Conservation (phyloP, 2,113 vertebrate species). For the Pteruthius melanotis region DNA sequence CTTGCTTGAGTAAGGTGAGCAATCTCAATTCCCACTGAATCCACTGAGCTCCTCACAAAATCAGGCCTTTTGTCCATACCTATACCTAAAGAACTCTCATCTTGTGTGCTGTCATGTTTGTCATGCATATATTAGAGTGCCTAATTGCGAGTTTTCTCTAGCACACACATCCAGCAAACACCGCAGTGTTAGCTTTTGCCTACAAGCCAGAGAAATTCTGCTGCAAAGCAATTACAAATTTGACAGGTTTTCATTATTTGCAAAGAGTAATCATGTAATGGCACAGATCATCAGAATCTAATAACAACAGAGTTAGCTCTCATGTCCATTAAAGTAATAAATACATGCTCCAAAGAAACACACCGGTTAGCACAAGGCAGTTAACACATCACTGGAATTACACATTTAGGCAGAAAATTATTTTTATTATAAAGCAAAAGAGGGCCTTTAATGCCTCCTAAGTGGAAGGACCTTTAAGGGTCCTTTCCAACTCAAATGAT, state of each 20-base stretch:
- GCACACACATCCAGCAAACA: not conserved
- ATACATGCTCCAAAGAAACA: not conserved
- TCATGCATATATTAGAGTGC: not conserved
- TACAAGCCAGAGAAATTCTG: not conserved
- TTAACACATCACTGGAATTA: not conserved
- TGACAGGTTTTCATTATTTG: slow-evolving; percentile 24
- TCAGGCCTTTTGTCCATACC: not conserved
- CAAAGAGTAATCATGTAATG: not conserved
- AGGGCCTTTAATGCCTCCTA: not conserved
- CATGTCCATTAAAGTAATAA: not conserved
- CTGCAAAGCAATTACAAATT: slow-evolving; percentile 3
- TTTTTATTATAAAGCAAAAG: not conserved
- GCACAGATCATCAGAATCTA: not conserved
- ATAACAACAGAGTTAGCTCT: not conserved
- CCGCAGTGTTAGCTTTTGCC: not conserved
- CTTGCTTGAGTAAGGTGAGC: not conserved
- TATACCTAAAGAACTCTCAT: not conserved
- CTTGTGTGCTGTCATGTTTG: not conserved
- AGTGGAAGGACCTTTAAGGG: not conserved
- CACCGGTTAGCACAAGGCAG: accelerated
- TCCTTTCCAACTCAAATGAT: not conserved
- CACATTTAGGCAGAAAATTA: not conserved
- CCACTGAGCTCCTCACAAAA: not conserved
- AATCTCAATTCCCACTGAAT: not conserved
- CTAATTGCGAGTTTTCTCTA: not conserved